These are phyloP conservation scores for Poeciliopsis prolifica DNA, from an alignment of 2,113 vertebrate species.

Conservation along the genomic window DNA sequence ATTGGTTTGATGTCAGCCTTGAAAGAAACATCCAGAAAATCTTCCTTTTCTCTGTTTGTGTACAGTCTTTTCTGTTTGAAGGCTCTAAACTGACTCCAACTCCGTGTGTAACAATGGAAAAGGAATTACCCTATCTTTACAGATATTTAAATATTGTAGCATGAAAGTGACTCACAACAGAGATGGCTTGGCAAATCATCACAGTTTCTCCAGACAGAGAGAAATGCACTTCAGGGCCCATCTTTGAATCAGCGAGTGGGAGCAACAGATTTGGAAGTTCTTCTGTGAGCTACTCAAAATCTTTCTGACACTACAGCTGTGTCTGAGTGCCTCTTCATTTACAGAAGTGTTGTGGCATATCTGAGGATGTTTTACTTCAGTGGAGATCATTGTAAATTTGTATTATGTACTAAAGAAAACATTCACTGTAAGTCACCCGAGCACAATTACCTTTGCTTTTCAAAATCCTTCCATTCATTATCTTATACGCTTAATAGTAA, in stretches of 20 bases:
- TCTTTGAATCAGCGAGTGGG: conserved; percentile 45
- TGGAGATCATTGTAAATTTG: background rate
- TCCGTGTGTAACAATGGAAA: conserved; percentile 41
- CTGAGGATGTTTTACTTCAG: background rate
- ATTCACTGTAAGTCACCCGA: background rate
- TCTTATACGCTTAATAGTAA: too few species aligned
- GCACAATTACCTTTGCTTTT: background rate
- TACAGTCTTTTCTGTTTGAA: background rate
- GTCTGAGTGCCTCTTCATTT: background rate
- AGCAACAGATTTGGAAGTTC: conserved; percentile 41
- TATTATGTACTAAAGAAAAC: background rate
- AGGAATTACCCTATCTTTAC: conserved; percentile 58
- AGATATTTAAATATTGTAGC: conserved; percentile 52
- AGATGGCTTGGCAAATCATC: conserved; percentile 29
- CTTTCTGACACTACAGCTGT: background rate
- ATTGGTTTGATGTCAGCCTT: conserved; percentile 14
- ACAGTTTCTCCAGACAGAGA: conserved; percentile 10
- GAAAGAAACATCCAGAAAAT: conserved; percentile 11
- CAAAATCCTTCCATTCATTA: too few species aligned
- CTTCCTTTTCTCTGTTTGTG: background rate
- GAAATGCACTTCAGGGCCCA: conserved; percentile 27
- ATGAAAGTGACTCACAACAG: conserved; percentile 58
- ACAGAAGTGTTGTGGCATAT: background rate
- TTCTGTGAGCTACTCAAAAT: conserved; percentile 25
- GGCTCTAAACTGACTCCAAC: conserved; percentile 10